phyloP scores from a whole-genome alignment of 1,140 invertebrate species.

The Pseudomyrmex flavicornis region DNA sequence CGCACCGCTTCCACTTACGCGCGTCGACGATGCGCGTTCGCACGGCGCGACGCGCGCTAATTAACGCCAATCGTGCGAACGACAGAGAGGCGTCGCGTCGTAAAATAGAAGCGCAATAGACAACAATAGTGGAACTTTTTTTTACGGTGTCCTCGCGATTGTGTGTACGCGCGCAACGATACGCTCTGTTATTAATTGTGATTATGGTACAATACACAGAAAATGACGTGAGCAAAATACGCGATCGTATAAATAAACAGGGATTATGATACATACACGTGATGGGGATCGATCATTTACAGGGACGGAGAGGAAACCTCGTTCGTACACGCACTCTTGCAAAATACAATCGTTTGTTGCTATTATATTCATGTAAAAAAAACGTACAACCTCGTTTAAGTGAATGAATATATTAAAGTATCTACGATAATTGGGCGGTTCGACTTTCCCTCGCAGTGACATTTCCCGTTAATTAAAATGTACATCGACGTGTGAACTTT shows the following conservation, averaged over 20 bases:
- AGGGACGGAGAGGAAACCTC: conserved; percentile 51
- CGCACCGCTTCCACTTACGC: neutral
- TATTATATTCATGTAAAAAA: neutral
- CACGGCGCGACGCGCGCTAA: conserved; percentile 7
- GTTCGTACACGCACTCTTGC: conserved; percentile 21
- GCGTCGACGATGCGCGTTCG: conserved; percentile 15
- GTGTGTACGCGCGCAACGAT: conserved; percentile 10
- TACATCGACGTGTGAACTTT: neutral
- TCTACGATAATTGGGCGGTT: conserved; percentile 19
- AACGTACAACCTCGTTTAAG: conserved; percentile 26
- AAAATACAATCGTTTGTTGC: conserved; percentile 18
- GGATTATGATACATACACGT: conserved; percentile 74
- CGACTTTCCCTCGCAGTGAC: conserved; percentile 1
- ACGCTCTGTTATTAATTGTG: conserved; percentile 20
- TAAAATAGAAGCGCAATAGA: neutral
- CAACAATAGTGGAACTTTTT: neutral
- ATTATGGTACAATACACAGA: conserved; percentile 53
- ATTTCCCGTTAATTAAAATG: conserved; percentile 6
- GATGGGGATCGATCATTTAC: conserved; percentile 58
- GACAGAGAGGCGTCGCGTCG: neutral
- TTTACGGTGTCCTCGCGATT: conserved; percentile 14
- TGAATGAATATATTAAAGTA: conserved; percentile 45
- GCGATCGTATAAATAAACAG: conserved; percentile 73
- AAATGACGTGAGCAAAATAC: conserved; percentile 75
- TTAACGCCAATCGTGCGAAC: conserved; percentile 40